Evolutionary conservation across 2,113 vertebrate species (phyloP), one percentile per base, ranked within the genome.

Genomic region (Platichthys stellatus): DNA sequence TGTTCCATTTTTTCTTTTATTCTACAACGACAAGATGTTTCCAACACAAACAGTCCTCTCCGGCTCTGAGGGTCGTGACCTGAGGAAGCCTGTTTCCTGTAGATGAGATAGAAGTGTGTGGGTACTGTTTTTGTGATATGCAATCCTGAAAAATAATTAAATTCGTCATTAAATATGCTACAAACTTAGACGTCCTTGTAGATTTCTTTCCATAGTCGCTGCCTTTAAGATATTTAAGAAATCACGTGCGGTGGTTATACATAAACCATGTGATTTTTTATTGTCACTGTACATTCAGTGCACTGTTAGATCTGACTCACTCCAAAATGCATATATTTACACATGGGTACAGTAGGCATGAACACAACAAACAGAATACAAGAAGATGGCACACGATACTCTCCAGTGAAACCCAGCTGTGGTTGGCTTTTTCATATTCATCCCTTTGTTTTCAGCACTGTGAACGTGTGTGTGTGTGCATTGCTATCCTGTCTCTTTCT

Each of bases 211-310:
- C 17, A 10, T 20, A 14, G 53, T 66, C 0, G 10, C 18, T 24
- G 31, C 10, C 18, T 51, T 47, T 2, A 43, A 53, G 13, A 45
- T 53, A 64, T 45, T 43, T 21, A 64, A 63, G 69, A 85, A 85
- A 74, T 66, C 20, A 47, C 47, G 58, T 81, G 53, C 84, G 81
- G 56, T 6, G 57, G 69, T 81, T 92, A 43, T 43, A 92, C 87
- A 90, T 93, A 92, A 93, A 93, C 78, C 89, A 89, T 88, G 84
- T 89, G 86, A 90, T 92, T 92, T 93, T 93, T 93, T 92, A 92
- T 93, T 93, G 84, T 88, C 86, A 93, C 89, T 93, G 92, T 92
- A 92, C 87, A 92, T 92, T 91, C 90, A 92, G 91, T 90, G 90
- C 90, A 92, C 78, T 77, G 80, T 90, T 90, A 85, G 86, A 86